Conservation (phyloP, 2,888 invertebrate species). For the Cephus rjabovi region DNA sequence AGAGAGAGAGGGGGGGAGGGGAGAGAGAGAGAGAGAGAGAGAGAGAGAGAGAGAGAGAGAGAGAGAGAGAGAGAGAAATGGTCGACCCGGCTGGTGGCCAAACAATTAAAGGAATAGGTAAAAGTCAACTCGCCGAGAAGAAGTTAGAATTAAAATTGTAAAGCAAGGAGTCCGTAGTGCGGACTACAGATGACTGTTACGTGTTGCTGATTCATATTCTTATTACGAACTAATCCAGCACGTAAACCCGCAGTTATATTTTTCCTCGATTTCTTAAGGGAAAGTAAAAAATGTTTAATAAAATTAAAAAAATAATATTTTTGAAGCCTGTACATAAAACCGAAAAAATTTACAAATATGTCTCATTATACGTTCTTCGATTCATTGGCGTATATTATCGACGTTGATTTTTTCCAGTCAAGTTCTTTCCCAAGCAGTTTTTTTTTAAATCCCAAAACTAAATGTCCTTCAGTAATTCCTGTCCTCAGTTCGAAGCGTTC, state of each 20-base stretch:
- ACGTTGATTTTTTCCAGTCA: background rate
- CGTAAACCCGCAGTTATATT: background rate
- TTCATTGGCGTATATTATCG: background rate
- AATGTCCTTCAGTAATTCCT: background rate
- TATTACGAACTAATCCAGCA: background rate
- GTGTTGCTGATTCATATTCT: background rate
- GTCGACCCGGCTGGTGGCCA: background rate
- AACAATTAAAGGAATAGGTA: background rate
- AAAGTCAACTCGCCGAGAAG: conserved; percentile 11
- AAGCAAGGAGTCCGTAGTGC: background rate
- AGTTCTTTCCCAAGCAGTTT: background rate
- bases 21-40: no score
- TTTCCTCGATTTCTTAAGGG: background rate
- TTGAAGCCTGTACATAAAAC: background rate
- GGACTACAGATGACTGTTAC: background rate
- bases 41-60: conserved; percentile 5
- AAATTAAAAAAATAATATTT: background rate
- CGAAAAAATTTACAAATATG: background rate
- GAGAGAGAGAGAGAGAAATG: conserved; percentile 9
- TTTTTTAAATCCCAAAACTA: background rate
- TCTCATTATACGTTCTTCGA: background rate
- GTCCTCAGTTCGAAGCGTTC: background rate
- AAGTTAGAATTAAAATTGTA: conserved; percentile 18
- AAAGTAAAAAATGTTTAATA: background rate
- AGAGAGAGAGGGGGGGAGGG: no score